Base-by-base conservation (phyloP, 1,140 invertebrate species). In the Trichonephila clavipes region DNA sequence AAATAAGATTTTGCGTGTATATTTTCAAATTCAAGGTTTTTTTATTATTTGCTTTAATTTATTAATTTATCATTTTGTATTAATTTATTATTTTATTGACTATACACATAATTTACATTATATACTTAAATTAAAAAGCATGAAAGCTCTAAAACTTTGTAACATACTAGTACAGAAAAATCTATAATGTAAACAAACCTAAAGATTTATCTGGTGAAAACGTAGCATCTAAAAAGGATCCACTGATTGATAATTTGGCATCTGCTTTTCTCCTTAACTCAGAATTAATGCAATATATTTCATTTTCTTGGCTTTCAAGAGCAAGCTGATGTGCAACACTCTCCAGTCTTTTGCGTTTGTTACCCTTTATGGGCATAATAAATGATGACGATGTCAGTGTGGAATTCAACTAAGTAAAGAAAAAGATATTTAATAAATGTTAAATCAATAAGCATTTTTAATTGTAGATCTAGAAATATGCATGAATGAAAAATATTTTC, bases 291-390 rank as follows among this genome's bases (percentile, higher is more conserved):
- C 12, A 64, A 34, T 85, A 90, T 28, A 59, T 58, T 24, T 94
- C 94, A 59, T 77, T 82, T 58, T 86, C 93, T 59, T 61, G 81
- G 24, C 83, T 86, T 77, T 94, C 94, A 24, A 93, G 14, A 8
- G 92, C 94, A 61, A 94, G 86, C 28, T 94, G 88, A 24, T 88
- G 92, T 58, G 94, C 94, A 69, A 94, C 87, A 64, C 93, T 88
- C 62, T 94, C 94, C 24, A 94, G 72, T 88, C 94, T 69, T 91
- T 95, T 95, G 58, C 94, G 86, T 66, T 95, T 95, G 34, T 87
- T 81, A 72, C 91, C 81, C 92, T 66, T 94, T 86, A 94, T 94
- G 81, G 69, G 90, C 92, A 90, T 95, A 92, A 44, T 64, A 83
- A 69, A 94, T 90, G 62, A 81, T 28, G 93, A 87, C 8, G 93